Percentiles rank a stretch among this genome's conserved stretches.
phyloP scores from a whole-genome alignment of 2,113 vertebrate species.

The Ahaetulla prasina region DNA sequence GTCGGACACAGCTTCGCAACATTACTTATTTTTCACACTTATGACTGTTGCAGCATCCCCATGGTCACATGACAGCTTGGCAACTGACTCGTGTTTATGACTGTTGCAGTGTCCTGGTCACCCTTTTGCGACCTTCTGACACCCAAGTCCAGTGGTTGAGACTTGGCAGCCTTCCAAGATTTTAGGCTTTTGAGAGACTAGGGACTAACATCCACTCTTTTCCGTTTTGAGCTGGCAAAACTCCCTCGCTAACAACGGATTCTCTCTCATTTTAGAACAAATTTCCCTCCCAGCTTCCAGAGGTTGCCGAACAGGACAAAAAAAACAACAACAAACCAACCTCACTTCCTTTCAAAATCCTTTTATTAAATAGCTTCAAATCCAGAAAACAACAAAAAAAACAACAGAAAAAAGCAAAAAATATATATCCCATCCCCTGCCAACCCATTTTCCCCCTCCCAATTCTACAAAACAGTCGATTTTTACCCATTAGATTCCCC shows the following conservation, averaged over 20 bases:
- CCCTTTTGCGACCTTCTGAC: not conserved
- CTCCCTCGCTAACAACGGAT: not conserved
- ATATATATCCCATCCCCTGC: not conserved
- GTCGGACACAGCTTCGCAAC: no score
- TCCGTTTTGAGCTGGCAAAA: not conserved
- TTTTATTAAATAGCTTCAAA: conserved; percentile 73
- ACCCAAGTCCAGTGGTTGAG: no score
- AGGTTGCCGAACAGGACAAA: not conserved
- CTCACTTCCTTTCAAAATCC: conserved; percentile 33
- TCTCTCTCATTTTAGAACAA: not conserved
- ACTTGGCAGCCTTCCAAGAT: no score
- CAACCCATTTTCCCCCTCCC: not conserved
- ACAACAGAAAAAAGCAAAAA: not conserved
- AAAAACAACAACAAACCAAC: no score
- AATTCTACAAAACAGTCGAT: not conserved
- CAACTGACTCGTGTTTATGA: no score
- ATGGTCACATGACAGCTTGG: no score
- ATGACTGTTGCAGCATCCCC: not conserved
- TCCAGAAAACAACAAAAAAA: not conserved
- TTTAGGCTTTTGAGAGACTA: no score
- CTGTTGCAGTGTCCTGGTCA: no score
- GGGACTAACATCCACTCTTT: no score
- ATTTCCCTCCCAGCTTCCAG: not conserved
- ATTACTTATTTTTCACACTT: not conserved
- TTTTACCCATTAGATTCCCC: not conserved